These are phyloP conservation scores for Orientallactaga sibirica DNA, from an alignment of 2,797 vertebrate genomes.

Conservation along the genomic window DNA sequence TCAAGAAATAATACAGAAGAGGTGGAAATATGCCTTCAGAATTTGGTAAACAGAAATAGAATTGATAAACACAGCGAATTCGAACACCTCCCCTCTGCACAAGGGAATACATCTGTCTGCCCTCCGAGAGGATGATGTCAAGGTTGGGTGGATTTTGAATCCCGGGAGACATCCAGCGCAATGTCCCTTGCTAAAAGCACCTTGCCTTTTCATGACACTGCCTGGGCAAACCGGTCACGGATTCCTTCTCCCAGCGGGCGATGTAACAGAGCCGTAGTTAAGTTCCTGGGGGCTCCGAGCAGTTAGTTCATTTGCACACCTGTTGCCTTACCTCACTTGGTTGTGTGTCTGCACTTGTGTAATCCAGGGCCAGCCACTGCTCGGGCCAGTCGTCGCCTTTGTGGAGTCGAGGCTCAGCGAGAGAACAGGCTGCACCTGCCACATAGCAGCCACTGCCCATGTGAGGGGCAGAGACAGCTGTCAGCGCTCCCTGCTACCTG, in stretches of 20 bases:
- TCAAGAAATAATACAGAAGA: not conserved
- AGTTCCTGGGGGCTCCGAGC: slow-evolving; percentile 78
- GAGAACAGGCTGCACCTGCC: slow-evolving; percentile 90
- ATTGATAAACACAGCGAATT: slow-evolving; percentile 1
- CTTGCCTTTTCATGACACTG: slow-evolving; percentile 74
- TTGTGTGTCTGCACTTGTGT: slow-evolving; percentile 89
- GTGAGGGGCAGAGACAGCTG: slow-evolving; percentile 91
- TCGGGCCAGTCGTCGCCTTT: slow-evolving; percentile 89
- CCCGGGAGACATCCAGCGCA: not conserved
- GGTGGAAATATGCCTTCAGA: not conserved
- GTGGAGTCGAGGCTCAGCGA: slow-evolving; percentile 87
- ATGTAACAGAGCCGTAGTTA: slow-evolving; percentile 83
- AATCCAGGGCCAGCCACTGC: slow-evolving; percentile 90
- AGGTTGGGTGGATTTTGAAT: not conserved
- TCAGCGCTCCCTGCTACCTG: slow-evolving; percentile 89
- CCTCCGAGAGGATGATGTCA: not conserved
- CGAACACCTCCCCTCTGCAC: not conserved
- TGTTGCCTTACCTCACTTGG: slow-evolving; percentile 92
- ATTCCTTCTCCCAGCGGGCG: slow-evolving; percentile 73
- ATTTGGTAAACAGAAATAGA: not conserved
- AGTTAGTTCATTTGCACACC: slow-evolving; percentile 87
- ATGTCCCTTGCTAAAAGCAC: slow-evolving; percentile 10
- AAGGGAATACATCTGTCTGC: slow-evolving; percentile 26
- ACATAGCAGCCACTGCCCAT: slow-evolving; percentile 88
- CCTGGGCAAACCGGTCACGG: slow-evolving; percentile 63